Evolutionary conservation across 2,113 vertebrate genomes (phyloP).

Genomic region (Lophura nycthemera): DNA sequence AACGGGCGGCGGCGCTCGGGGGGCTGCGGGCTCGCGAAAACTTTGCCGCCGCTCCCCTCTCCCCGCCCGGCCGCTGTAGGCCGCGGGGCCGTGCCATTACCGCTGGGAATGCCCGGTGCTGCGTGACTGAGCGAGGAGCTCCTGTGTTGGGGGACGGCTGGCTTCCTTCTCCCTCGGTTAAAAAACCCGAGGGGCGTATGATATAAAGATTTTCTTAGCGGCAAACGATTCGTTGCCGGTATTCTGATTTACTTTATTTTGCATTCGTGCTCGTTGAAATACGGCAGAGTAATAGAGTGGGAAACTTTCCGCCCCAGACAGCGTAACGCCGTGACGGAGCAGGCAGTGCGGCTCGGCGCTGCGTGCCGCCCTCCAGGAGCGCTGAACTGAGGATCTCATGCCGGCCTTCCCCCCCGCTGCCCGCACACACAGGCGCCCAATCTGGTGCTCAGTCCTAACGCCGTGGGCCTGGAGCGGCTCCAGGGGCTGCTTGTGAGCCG

Average conservation of each 20-base stretch:
- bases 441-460: neutral
- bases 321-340: neutral
- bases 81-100: no score
- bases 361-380: neutral
- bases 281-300: neutral
- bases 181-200: neutral
- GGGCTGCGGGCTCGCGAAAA: no score
- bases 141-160: no score
- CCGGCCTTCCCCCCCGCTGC: no score
- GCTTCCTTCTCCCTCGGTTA: neutral
- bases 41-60: no score
- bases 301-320: neutral
- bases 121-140: no score
- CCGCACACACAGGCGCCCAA: neutral
- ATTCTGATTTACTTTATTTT: neutral
- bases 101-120: no score
- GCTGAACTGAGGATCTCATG: neutral
- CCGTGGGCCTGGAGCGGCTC: conserved; percentile 43
- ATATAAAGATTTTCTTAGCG: neutral
- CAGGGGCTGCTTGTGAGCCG: conserved; percentile 48
- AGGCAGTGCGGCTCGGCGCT: neutral
- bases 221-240: neutral
- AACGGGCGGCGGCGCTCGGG: no score
- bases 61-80: no score
- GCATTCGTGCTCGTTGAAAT: neutral